Evolutionary conservation across 2,888 invertebrate species (phyloP), one percentile per base, ranked within the genome.

Genomic region (Capitulum mitella): DNA sequence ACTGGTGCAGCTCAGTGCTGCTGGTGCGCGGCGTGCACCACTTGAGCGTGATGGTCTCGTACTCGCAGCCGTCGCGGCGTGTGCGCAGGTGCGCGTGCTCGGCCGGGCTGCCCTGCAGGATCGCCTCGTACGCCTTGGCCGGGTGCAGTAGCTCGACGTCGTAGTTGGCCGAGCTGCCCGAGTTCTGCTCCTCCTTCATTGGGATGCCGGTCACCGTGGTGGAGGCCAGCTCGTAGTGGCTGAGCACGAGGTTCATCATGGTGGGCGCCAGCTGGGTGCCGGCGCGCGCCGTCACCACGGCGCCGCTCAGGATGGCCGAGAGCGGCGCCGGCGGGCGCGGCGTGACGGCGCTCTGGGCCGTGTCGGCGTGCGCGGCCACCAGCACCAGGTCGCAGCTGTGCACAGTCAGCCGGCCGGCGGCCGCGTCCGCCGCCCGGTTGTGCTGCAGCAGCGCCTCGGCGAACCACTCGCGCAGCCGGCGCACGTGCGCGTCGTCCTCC

Each of bases 161-260:
- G 84, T 99, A 99, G 87, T 98, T 98, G 0, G 98, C 96, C 79
- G 98, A 98, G 0, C 96, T 95, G 85, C 95, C 95, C 0, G 97
- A 97, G 86, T 98, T 98, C 88, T 98, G 97, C 86, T 98, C 98
- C 86, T 98, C 98, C 88, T 99, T 99, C 99, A 99, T 99, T 1
- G 99, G 99, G 83, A 98, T 98, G 6, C 98, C 96, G 12, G 97
- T 97, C 0, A 99, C 98, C 0, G 98, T 98, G 1, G 98, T 99
- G 80, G 94, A 95, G 0, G 96, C 93, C 76, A 99, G 88, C 85
- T 93, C 91, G 83, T 95, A 98, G 85, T 98, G 97, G 5, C 91
- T 83, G 43, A 83, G 78, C n/a, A 82, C 82, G 32, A 82, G 80
- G 61, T 80, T 80, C 0, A 92, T 92, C 19, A 95, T 85, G 83